Base-by-base conservation (phyloP, 2,113 vertebrate genomes). In the Clupea harengus region DNA sequence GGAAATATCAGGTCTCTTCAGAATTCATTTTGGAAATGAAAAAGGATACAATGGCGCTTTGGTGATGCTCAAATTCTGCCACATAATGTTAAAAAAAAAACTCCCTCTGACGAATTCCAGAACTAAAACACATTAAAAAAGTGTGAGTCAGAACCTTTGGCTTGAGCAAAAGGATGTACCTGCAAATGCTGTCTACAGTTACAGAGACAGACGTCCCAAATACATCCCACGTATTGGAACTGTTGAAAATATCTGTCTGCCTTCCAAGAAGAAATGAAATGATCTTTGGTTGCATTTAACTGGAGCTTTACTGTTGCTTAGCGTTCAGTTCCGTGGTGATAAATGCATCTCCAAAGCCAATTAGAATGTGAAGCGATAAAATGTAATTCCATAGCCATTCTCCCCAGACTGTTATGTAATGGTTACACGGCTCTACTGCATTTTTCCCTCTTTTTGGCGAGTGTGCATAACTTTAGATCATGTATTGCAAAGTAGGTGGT, bases 331-430 rank as follows among this genome's bases (percentile, higher is more conserved):
- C 18, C 6, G 54, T 22, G 72, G 15, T 44, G 25, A 78, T 39
- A 39, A 15, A 78, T 78, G 32, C 32, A 39, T 28, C 72, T 78
- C 13, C 25, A 78, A 78, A 78, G 10, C 32, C 54, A 32, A 13
- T 78, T 39, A 78, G 2, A 78, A 78, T 78, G 17, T 39, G 0
- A 78, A 78, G 13, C 72, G 32, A 78, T 78, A 10, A 78, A 78
- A 78, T 18, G 28, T 13, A 78, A 4, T 78, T 78, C 28, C 32
- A 78, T 78, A 78, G 28, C 72, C 72, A 39, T 78, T 78, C 25
- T 78, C 72, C 72, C 72, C 32, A 39, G 72, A 78, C 72, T 78
- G 72, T 78, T 78, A 78, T 78, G 72, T 78, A 78, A 78, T 39
- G 20, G 18, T 22, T 60, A 6, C 2, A 22, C 54, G 6, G 28